Evolutionary conservation across 2,113 vertebrate species (phyloP), one percentile per base, ranked within the genome.

Genomic region (Ochotona princeps): DNA sequence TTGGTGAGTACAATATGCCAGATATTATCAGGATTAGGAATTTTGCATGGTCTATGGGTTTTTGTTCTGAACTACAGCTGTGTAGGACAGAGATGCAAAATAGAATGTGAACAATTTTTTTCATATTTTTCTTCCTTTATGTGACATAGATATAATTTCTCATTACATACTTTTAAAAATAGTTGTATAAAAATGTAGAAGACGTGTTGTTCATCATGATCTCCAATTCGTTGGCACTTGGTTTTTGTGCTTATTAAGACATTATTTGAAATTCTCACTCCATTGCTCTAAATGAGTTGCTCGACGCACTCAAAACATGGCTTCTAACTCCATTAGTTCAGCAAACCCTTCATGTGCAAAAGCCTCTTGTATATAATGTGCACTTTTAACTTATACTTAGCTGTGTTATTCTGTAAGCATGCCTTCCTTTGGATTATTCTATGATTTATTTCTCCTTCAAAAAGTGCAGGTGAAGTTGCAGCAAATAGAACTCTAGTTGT

Each of bases 381-480:
- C 35, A 47, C 44, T 85, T 91, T 90, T 57, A 15, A 84, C 89
- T 44, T 66, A 44, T 76, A 57, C 30, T 88, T 92, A 65, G 17
- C 78, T 74, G 13, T 61, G 30, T 87, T 73, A 54, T 89, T 95
- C 47, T 75, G 67, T 70, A 76, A 93, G 30, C 32, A 67, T 67
- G 8, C 9, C 70, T 70, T 78, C 78, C 21, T 84, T 60, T 32
- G 49, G 79, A 70, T 72, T 60, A 28, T 78, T 87, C 44, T 44
- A 66, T 38, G 81, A 51, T 38, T 60, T 76, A 90, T 86, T 87
- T 93, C 61, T 94, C 44, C 70, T 82, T 63, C 21, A 90, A 95
- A 96, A 95, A 92, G 83, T 69, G 18, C 83, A 93, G 69, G 70
- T 78, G 44, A 95, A 79, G 79, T 47, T 69, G 61, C 75, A 93